Evolutionary conservation across 2,113 vertebrate genomes (phyloP).

Genomic region (Corvus moneduloides): DNA sequence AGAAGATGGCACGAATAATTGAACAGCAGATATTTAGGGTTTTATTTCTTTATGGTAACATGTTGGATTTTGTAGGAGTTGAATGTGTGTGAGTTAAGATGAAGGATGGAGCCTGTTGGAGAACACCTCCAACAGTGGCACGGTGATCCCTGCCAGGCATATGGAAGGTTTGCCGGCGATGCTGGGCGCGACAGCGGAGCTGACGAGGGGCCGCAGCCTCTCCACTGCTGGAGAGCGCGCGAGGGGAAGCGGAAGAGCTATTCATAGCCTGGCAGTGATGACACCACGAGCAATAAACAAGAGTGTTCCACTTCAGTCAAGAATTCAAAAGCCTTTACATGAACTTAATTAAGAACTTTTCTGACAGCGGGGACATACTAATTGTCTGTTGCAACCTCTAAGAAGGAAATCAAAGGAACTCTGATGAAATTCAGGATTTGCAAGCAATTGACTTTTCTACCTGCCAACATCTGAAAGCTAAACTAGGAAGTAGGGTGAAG

Average conservation of each 20-base stretch:
- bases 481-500: conserved; percentile 1
- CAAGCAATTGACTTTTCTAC: conserved; percentile 13
- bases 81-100: neutral
- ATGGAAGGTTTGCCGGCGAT: neutral
- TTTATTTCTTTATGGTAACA: neutral
- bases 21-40: neutral
- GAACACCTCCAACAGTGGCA: accelerated
- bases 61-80: neutral
- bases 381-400: conserved; percentile 34
- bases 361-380: conserved; percentile 17
- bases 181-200: accelerated
- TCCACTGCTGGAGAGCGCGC: neutral
- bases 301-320: conserved; percentile 52
- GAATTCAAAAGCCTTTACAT: conserved; percentile 50
- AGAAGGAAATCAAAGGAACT: conserved; percentile 35
- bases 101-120: neutral
- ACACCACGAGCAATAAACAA: neutral
- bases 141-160: accelerated
- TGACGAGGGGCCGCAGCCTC: neutral
- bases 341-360: conserved; percentile 63
- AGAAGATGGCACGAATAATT: neutral
- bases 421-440: conserved; percentile 18
- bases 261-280: neutral
- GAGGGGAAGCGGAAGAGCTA: neutral
- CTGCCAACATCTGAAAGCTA: conserved; percentile 34